A percentile compares a stretch with the other conserved stretches of the same genome.
Evolutionary conservation across 1,140 invertebrate genomes (phyloP).

Genomic region (Liolophura sinensis): DNA sequence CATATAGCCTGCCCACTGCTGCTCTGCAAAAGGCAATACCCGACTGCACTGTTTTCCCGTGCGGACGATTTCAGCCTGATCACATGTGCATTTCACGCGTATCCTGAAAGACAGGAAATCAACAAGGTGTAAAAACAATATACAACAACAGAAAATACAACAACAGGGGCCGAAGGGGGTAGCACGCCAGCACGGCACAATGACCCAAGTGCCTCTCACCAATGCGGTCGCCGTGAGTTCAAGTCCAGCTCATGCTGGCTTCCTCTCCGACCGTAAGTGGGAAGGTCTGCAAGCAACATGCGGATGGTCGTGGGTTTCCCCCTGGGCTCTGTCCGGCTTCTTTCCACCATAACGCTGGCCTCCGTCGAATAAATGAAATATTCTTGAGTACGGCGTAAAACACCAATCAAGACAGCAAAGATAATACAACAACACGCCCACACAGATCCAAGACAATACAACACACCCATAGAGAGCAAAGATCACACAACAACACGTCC

Average conservation of each 20-base stretch:
- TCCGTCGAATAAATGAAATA: not conserved
- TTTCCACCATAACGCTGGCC: not conserved
- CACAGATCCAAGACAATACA: too few relatives aligned
- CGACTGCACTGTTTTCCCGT: constrained; percentile 39
- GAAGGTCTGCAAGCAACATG: too few relatives aligned
- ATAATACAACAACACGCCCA: too few relatives aligned
- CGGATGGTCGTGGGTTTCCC: not conserved
- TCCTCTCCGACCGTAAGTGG: too few relatives aligned
- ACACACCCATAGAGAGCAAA: too few relatives aligned
- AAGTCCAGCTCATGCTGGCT: too few relatives aligned
- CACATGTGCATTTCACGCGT: constrained; percentile 53
- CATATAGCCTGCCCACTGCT: constrained; percentile 61
- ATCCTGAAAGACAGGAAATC: constrained; percentile 32
- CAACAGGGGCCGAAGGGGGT: too few relatives aligned
- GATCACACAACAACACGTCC: too few relatives aligned
- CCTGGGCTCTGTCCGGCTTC: not conserved
- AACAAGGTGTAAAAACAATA: constrained; percentile 1
- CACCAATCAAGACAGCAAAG: too few relatives aligned
- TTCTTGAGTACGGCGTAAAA: not conserved
- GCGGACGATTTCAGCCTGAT: constrained; percentile 20
- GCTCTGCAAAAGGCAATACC: constrained; percentile 55
- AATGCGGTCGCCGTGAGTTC: too few relatives aligned
- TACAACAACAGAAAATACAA: not conserved
- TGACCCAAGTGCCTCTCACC: too few relatives aligned
- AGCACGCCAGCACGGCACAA: too few relatives aligned